Evolutionary conservation across 2,113 vertebrate genomes (phyloP), one percentile per base, ranked within the genome.

Genomic region (Corynorhinus townsendii): DNA sequence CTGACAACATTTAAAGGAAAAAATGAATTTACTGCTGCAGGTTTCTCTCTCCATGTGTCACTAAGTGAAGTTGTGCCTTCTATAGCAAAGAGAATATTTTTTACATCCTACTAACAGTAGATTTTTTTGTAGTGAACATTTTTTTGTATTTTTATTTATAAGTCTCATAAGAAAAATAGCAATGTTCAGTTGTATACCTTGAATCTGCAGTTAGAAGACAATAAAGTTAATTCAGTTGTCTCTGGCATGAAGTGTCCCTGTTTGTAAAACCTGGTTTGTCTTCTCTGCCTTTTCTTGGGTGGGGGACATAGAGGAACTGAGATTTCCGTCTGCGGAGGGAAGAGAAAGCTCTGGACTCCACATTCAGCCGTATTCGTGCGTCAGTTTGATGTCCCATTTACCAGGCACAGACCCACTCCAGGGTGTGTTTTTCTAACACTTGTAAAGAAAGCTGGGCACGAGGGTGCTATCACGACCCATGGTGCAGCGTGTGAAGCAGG

Each of bases 131-230:
- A 99, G 99, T 99, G 99, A 98, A 99, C 98, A 98, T 99, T 99
- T 99, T 99, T 99, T 99, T 99, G 99, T 99, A 99, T 99, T 99
- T 99, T 99, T 99, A 99, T 99, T 99, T 99, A 99, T 99, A 99
- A 99, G 99, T 99, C 99, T 99, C 99, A 99, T 99, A 99, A 99
- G 98, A 98, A 99, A 98, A 99, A 99, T 99, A 99, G 99, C 98
- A 98, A 99, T 99, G 99, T 99, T 99, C 98, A 98, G 99, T 99
- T 99, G 99, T 99, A 99, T 99, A 99, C 99, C 99, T 99, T 99
- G 98, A 98, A 99, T 99, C 99, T 99, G 99, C 99, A 99, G 99
- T 99, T 99, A 99, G 99, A 98, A 99, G 98, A 98, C 98, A 99
- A 99, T 99, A 99, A 99, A 99, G 98, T 98, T 98, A 98, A 98